Evolutionary conservation across 2,113 vertebrate genomes (phyloP), one percentile per base, ranked within the genome.

Genomic region (Rhinolophus ferrumequinum): DNA sequence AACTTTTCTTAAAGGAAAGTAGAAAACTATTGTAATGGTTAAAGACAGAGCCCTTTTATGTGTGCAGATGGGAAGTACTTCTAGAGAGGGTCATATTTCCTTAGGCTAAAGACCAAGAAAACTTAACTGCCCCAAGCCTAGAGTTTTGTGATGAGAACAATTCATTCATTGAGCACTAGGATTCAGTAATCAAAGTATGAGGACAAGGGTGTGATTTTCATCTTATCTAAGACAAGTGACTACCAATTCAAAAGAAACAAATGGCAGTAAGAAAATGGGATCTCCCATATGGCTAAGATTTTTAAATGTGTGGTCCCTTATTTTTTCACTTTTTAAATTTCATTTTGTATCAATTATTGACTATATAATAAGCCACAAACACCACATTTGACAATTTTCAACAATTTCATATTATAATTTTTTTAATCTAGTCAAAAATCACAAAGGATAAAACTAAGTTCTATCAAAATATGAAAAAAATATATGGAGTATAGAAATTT

Each of bases 41-140:
- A 73, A 84, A 97, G 93, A 98, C 95, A 97, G 95, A 76, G 79
- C 33, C 15, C 96, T 97, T 97, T 97, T 58, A 95, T 94, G 93
- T 62, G 79, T 64, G 24, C 80, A 96, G 50, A 96, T 94, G 96
- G 93, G 92, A 96, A 95, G 86, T 58, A 30, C 58, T 92, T 93
- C 93, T 56, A 94, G 30, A 94, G 38, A 95, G 92, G 66, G 95
- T 98, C 96, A 84, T 67, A 90, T 97, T 98, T 97, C 97, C 84
- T 81, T 30, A 94, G 92, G 94, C 79, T 93, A 97, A 80, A 96
- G 94, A 97, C 90, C 92, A 96, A 94, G 95, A 84, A 93, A 95
- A 97, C 33, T 72, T 96, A 95, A 97, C 90, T 72, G 90, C 96
- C 83, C 77, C 38, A 88, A 92, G 92, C 52, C 80, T 90, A 60